Evolutionary conservation across 2,113 vertebrate species (phyloP), one percentile per base, ranked within the genome.

Genomic region (Austrofundulus limnaeus): DNA sequence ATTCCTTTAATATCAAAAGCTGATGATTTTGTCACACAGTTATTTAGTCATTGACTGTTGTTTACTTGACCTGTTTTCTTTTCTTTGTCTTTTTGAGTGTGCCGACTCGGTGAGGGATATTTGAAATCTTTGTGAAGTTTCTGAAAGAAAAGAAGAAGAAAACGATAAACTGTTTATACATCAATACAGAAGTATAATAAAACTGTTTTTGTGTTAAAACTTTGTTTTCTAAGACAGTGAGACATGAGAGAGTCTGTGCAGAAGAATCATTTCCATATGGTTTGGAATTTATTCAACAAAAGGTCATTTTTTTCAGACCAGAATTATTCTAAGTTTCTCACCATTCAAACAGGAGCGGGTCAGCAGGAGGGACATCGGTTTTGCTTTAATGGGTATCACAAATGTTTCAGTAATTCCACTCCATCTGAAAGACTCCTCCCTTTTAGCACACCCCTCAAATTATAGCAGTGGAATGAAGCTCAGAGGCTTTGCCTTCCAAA

Each of bases 381-480:
- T 85, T 25, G 25, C 60, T 83, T 87, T 75, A 81, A 87, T 83
- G 77, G 68, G 34, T 84, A 85, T 88, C 75, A 70, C 87, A 84
- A 87, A 77, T 86, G 86, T 83, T 89, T 78, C 51, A 68, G 87
- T 86, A 81, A 85, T 89, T 88, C 89, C 85, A 89, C 87, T 88
- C 89, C 88, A 75, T 82, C 82, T 80, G 72, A 84, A 88, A 86
- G 72, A 77, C 80, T 84, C 90, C 91, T 89, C 91, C 91, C 85
- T 86, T 82, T 86, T 50, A 65, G 77, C 68, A 48, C 69, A 50
- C 85, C 88, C 88, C 89, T n/a, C 75, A 88, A 90, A 89, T 87
- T 88, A 85, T 75, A 69, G 77, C 82, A 74, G 58, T 52, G 84
- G 87, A 87, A 86, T 79, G 79, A 80, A 81, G 75, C 75, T 70